phyloP scores from a whole-genome alignment of 2,888 invertebrate genomes.

The Flexamia atlantica region DNA sequence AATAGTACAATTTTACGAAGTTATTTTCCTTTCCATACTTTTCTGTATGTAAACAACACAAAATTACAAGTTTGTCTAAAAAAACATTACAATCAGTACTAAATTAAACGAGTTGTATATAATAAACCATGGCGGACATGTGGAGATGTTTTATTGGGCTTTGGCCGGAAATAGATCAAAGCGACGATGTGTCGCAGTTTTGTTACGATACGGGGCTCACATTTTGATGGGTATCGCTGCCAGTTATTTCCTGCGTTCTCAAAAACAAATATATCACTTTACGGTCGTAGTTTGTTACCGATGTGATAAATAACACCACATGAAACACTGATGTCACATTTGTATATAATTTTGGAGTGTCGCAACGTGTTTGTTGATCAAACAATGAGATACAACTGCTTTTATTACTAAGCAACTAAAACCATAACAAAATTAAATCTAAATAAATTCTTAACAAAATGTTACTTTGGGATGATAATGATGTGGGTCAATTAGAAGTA shows the following conservation, averaged over 20 bases:
- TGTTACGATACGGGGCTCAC: conserved; percentile 19
- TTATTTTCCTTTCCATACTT: no score
- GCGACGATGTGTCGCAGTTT: background rate
- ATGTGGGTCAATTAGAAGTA: no score
- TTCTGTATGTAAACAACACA: no score
- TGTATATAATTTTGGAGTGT: no score
- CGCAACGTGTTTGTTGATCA: no score
- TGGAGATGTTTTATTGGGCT: conserved; percentile 30
- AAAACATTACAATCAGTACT: background rate
- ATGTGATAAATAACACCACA: conserved; percentile 12
- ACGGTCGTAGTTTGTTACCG: conserved; percentile 4
- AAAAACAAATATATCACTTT: conserved; percentile 39
- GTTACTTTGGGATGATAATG: no score
- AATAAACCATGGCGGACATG: conserved; percentile 13
- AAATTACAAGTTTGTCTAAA: no score
- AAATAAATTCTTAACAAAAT: no score
- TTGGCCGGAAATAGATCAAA: conserved; percentile 40
- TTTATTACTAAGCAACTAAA: no score
- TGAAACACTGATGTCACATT: background rate
- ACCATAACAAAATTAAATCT: no score
- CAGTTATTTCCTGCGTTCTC: conserved; percentile 37
- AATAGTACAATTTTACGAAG: no score
- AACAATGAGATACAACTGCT: no score
- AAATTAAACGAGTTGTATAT: background rate
- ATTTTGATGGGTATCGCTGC: conserved; percentile 32